Conservation (phyloP, 2,113 vertebrate species). For the Corydoras sp. region DNA sequence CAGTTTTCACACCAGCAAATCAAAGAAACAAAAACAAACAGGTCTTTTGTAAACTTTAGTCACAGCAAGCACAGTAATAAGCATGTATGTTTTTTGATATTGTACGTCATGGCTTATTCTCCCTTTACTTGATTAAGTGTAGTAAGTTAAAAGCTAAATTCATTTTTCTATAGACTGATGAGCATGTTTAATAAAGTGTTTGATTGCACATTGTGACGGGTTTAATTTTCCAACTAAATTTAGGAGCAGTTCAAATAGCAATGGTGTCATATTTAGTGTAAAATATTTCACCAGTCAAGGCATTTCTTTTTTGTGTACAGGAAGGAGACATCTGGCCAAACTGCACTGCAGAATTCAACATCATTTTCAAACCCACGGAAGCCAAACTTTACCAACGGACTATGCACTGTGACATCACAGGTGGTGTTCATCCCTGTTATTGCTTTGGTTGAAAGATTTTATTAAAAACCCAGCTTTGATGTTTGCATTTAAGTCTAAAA, state of each 20-base stretch:
- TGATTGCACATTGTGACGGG: too few relatives aligned
- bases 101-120: too few relatives aligned
- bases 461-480: constrained; percentile 50
- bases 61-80: too few relatives aligned
- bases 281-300: constrained; percentile 9
- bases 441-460: background rate
- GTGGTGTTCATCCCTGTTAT: constrained; percentile 43
- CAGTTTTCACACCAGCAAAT: too few relatives aligned
- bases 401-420: constrained; percentile 79
- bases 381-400: constrained; percentile 69
- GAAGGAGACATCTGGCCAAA: constrained; percentile 80
- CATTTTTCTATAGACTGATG: too few relatives aligned
- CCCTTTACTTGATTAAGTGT: too few relatives aligned
- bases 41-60: too few relatives aligned
- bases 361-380: constrained; percentile 74
- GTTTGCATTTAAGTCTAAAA: constrained; percentile 40
- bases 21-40: too few relatives aligned
- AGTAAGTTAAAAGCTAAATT: too few relatives aligned
- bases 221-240: background rate
- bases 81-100: too few relatives aligned
- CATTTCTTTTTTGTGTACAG: constrained; percentile 52
- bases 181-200: too few relatives aligned
- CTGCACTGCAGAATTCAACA: constrained; percentile 61
- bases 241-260: background rate
- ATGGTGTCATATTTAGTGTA: background rate